Conservation (phyloP, 2,113 vertebrate species). For the Otolemur garnettii region DNA sequence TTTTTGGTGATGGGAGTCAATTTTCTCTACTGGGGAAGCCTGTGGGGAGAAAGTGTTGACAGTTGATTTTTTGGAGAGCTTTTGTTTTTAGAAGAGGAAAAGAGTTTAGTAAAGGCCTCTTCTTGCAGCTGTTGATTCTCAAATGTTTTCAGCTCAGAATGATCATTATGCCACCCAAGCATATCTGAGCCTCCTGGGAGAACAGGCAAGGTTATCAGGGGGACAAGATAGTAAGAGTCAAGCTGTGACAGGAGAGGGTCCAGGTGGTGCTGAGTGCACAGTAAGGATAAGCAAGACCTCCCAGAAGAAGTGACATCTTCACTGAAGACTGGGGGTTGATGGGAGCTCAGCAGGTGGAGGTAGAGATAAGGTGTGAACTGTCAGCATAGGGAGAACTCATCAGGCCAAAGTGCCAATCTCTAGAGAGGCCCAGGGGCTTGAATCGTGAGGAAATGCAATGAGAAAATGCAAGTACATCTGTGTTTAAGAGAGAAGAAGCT, state of each 20-base stretch:
- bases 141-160: neutral
- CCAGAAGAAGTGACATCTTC: neutral
- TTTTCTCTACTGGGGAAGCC: neutral
- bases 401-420: neutral
- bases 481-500: neutral
- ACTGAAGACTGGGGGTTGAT: neutral
- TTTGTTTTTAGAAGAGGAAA: neutral
- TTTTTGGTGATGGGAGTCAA: neutral
- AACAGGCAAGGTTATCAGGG: neutral
- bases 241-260: accelerated
- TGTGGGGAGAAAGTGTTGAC: neutral
- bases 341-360: accelerated
- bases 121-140: neutral
- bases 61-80: neutral
- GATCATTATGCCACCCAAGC: neutral
- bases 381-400: no score
- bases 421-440: neutral
- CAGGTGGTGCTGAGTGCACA: neutral
- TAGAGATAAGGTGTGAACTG: neutral
- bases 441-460: neutral
- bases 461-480: neutral
- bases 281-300: no score
- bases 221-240: neutral
- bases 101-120: neutral
- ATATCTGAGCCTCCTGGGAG: neutral